These are phyloP conservation scores for Drosophila guanche DNA, from an alignment of 1,140 invertebrate genomes.

Conservation along the genomic window DNA sequence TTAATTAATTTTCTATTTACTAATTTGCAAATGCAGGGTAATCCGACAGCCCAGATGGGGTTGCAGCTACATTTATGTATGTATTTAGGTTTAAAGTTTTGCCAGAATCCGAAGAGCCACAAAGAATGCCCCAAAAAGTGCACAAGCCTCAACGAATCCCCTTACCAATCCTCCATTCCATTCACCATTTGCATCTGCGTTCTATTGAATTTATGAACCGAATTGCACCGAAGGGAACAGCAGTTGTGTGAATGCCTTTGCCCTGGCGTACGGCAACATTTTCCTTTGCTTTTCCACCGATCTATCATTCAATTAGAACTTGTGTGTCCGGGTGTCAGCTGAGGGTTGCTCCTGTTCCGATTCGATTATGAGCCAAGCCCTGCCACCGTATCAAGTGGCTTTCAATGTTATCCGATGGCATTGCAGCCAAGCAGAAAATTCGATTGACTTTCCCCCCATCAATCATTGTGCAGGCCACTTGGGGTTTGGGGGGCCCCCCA, in stretches of 20 bases:
- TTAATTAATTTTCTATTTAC: neutral
- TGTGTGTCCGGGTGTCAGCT: too few species aligned
- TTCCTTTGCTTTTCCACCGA: conserved; percentile 5
- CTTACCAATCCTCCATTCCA: conserved; percentile 6
- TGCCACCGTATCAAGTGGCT: conserved; percentile 37
- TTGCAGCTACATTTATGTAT: neutral
- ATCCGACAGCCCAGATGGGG: neutral
- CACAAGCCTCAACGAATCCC: conserved; percentile 32
- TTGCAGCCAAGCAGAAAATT: neutral
- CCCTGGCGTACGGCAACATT: conserved; percentile 1
- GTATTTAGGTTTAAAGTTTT: too few species aligned
- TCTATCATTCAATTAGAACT: too few species aligned
- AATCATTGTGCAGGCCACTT: conserved; percentile 18
- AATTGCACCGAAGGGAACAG: conserved; percentile 47
- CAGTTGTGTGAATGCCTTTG: conserved; percentile 12
- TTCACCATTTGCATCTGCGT: conserved; percentile 39
- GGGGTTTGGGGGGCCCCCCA: neutral
- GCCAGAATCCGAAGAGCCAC: neutral
- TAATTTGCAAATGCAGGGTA: neutral
- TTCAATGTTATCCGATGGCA: conserved; percentile 35
- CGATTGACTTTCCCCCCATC: conserved; percentile 42
- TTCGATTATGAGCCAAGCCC: conserved; percentile 25
- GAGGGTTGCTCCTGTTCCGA: neutral
- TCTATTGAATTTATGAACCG: conserved; percentile 64
- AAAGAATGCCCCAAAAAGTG: neutral